A percentile compares a stretch with the other conserved stretches of the same genome.
phyloP scores from a whole-genome alignment of 2,888 invertebrate genomes.

The Alloplasta piceator region DNA sequence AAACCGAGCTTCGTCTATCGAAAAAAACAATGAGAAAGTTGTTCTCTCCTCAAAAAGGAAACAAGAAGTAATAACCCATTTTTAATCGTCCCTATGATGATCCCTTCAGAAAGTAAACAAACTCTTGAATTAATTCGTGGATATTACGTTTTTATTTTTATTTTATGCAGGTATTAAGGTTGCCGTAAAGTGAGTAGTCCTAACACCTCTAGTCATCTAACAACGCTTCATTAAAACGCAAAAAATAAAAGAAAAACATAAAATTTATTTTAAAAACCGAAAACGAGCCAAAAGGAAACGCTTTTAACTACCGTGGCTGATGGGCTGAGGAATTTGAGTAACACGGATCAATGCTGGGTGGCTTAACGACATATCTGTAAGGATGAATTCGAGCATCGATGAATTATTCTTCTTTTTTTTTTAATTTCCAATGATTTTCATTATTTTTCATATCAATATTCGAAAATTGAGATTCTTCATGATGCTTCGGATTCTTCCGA shows the following conservation, averaged over 20 bases:
- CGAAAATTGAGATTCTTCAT: neutral
- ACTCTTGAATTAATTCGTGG: constrained; percentile 68
- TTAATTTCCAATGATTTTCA: neutral
- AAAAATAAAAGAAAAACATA: constrained; percentile 33
- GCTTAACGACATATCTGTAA: constrained; percentile 37
- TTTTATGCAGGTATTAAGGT: constrained; percentile 76
- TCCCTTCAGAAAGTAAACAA: neutral
- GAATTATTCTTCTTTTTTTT: neutral
- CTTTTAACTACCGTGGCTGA: constrained; percentile 73
- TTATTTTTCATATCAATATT: neutral
- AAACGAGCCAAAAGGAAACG: constrained; percentile 65
- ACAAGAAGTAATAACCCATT: neutral
- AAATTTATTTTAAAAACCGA: constrained; percentile 25
- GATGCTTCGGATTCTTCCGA: constrained; percentile 36
- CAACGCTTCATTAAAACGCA: constrained; percentile 77
- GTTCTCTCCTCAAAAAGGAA: too few relatives aligned
- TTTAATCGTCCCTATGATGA: neutral
- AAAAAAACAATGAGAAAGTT: too few relatives aligned
- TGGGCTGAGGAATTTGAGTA: constrained; percentile 67
- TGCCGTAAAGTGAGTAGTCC: constrained; percentile 76
- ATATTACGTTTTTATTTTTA: constrained; percentile 70
- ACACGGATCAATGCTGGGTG: constrained; percentile 60
- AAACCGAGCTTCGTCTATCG: too few relatives aligned
- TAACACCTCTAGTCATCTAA: constrained; percentile 81
- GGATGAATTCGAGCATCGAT: constrained; percentile 30